Base-by-base conservation (phyloP, 2,113 vertebrate species). In the Mus pahari region DNA sequence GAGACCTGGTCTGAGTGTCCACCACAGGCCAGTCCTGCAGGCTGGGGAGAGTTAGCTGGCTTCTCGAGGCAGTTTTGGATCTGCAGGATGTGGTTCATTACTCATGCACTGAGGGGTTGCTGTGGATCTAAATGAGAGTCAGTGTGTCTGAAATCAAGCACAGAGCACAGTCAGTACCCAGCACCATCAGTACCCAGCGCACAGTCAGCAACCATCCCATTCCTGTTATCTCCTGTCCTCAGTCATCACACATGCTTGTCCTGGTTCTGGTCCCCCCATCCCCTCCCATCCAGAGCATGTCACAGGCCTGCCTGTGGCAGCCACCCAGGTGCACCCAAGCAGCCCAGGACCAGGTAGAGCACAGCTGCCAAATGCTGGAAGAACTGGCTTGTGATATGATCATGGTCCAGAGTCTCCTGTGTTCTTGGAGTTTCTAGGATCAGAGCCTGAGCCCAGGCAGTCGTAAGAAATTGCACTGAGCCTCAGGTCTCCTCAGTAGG, bases 31-130 rank as follows among this genome's bases (percentile, higher is more conserved):
- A 3, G 53, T 26, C 20, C 36, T 42, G 5, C 28, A 75, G 31
- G 71, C 75, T 68, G 3, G 70, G 92, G 68, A 62, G 50, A 19
- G 48, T 48, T 5, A 48, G 31, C 31, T 22, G 58, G 16, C 77
- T 68, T 88, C 89, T 78, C 55, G 64, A 74, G 55, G 60, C 91
- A 17, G 33, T 79, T 78, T 95, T 53, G 92, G 87, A 71, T 77
- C 71, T 92, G 28, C 75, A 86, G 74, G 92, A 42, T 73, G 81
- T 86, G 36, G 20, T 19, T 74, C 33, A 26, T 92, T 77, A 58
- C 8, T 48, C 77, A 36, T 45, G 42, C 5, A 17, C 26, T 50
- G 10, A n/a, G 75, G 39, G 50, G 50, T 22, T 62, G 42, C 33
- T 90, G 60, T 28, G 64, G 48, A 58, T 4, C 26, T 48, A 50